Conservation (phyloP, 2,113 vertebrate species). For the Pantherophis guttatus region DNA sequence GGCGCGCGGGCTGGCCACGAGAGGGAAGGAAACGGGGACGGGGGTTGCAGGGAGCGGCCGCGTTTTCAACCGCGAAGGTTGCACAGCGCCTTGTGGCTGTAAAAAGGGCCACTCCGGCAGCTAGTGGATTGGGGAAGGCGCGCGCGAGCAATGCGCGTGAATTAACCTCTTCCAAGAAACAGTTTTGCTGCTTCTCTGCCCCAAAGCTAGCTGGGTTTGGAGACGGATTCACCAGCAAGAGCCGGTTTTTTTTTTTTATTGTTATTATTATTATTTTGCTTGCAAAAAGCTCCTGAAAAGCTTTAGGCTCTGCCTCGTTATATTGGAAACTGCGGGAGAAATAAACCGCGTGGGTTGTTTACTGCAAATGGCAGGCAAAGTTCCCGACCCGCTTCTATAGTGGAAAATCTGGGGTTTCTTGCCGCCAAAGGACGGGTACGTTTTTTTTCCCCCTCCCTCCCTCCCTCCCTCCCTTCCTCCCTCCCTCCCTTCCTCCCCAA, state of each 20-base stretch:
- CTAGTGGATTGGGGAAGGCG: neutral
- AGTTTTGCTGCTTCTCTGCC: neutral
- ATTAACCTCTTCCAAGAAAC: neutral
- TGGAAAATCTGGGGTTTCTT: neutral
- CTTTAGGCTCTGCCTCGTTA: neutral
- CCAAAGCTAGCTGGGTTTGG: neutral
- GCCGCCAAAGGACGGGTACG: neutral
- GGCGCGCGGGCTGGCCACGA: neutral
- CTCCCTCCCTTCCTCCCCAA: no score
- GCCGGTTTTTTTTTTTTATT: no score
- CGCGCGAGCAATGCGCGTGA: neutral
- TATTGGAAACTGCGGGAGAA: neutral
- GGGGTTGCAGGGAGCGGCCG: neutral
- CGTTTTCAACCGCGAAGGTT: neutral
- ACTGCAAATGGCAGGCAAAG: neutral
- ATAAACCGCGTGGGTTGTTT: neutral
- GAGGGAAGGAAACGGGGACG: neutral
- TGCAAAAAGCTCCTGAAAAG: neutral
- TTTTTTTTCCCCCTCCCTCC: no score
- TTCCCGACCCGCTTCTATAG: neutral
- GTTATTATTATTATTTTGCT: no score
- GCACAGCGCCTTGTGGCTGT: neutral
- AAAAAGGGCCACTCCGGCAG: neutral
- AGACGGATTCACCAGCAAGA: no score
- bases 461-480: fast-evolving